A percentile compares a stretch with the other conserved stretches of the same genome.
These are phyloP conservation scores for Champsocephalus gunnari DNA, from an alignment of 2,797 vertebrate genomes.

Conservation along the genomic window DNA sequence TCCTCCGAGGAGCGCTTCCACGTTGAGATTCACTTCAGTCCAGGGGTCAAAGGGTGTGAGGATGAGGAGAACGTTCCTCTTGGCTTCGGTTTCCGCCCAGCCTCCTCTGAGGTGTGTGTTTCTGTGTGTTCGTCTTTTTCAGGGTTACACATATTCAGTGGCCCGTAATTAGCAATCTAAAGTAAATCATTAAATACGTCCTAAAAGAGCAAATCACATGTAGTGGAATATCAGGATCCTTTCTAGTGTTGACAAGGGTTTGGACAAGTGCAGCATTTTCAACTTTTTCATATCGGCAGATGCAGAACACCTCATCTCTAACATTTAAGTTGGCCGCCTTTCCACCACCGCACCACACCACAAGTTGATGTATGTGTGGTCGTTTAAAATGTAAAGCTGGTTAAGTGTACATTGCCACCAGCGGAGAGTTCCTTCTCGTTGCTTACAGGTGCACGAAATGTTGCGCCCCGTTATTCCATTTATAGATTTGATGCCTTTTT, in stretches of 20 bases:
- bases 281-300: background rate
- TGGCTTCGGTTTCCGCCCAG: constrained; percentile 94
- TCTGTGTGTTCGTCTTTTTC: background rate
- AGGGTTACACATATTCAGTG: background rate
- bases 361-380: too few species aligned
- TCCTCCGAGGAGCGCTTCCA: constrained; percentile 97
- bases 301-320: background rate
- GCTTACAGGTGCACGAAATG: too few species aligned
- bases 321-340: too few species aligned
- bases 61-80: constrained; percentile 92
- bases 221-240: background rate
- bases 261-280: background rate
- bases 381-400: too few species aligned
- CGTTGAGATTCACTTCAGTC: constrained; percentile 97
- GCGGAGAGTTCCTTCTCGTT: too few species aligned
- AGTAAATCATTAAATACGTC: background rate
- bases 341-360: too few species aligned
- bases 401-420: too few species aligned
- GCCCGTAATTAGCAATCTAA: too few species aligned
- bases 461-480: too few species aligned
- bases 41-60: constrained; percentile 94
- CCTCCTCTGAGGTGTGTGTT: constrained; percentile 90
- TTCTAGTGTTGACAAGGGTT: too few species aligned
- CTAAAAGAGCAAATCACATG: background rate
- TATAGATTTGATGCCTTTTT: background rate